Conservation (phyloP, 1,140 invertebrate genomes). For the Philopotamus ludificatus region DNA sequence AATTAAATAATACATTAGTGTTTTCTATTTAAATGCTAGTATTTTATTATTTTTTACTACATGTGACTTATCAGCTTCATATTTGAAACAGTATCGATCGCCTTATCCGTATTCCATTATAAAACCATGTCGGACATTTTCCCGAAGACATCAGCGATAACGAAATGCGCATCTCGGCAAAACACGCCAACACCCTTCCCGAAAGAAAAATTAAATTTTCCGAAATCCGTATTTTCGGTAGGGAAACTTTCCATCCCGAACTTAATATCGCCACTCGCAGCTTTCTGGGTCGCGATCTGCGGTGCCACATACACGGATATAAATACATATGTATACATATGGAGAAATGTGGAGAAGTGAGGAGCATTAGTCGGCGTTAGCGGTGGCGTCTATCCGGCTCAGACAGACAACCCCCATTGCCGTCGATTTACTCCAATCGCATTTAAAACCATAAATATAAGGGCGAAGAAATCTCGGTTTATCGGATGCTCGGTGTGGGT, state of each 20-base stretch:
- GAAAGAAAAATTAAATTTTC: background rate
- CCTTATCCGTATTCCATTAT: background rate
- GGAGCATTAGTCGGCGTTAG: conserved; percentile 10
- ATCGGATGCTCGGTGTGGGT: too few relatives aligned
- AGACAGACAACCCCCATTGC: background rate
- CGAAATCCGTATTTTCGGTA: background rate
- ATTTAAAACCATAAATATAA: too few relatives aligned
- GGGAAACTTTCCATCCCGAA: background rate
- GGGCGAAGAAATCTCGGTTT: too few relatives aligned
- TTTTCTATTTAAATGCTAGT: background rate
- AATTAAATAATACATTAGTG: too few relatives aligned
- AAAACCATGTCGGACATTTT: too few relatives aligned
- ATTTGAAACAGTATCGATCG: background rate
- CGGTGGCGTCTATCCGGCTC: conserved; percentile 15
- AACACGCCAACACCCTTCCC: too few relatives aligned
- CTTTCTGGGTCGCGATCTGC: background rate
- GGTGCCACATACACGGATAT: background rate
- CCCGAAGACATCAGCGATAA: too few relatives aligned
- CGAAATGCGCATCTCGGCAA: background rate
- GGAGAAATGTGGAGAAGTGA: conserved; percentile 5
- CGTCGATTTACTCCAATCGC: background rate
- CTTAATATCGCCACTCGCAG: background rate
- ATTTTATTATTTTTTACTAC: too few relatives aligned
- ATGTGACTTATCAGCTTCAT: too few relatives aligned
- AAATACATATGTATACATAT: background rate